Conservation (phyloP, 2,888 invertebrate species). For the Taenaris catops region DNA sequence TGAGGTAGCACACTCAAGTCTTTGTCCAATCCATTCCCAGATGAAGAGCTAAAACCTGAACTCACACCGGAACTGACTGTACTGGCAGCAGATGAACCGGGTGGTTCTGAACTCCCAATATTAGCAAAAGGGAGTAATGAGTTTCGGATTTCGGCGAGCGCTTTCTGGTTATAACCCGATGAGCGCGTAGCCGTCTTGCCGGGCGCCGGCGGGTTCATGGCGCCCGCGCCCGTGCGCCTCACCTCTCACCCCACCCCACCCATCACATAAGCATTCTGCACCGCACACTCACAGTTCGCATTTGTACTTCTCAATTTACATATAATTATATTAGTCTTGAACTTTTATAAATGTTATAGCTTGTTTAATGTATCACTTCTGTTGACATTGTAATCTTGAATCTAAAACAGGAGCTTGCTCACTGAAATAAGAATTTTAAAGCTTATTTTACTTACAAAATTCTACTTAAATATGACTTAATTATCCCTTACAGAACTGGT, state of each 20-base stretch:
- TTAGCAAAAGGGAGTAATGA: slow-evolving; percentile 90
- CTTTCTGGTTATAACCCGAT: slow-evolving; percentile 92
- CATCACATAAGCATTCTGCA: slow-evolving; percentile 61
- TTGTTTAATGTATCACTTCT: slow-evolving; percentile 17
- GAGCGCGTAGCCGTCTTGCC: slow-evolving; percentile 84
- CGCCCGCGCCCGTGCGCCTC: slow-evolving; percentile 77
- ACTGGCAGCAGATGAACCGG: slow-evolving; percentile 87
- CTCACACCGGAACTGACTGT: slow-evolving; percentile 82
- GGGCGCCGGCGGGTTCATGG: slow-evolving; percentile 83
- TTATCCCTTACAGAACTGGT: too few species aligned
- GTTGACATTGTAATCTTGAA: slow-evolving; percentile 21
- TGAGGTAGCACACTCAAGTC: slow-evolving; percentile 83
- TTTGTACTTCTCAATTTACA: slow-evolving; percentile 26
- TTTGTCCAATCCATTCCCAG: slow-evolving; percentile 81
- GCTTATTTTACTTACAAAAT: too few species aligned
- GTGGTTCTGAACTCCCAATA: slow-evolving; percentile 79
- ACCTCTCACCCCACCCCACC: slow-evolving; percentile 76
- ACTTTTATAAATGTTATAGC: slow-evolving; percentile 15
- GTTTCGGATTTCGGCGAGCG: slow-evolving; percentile 92
- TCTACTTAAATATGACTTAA: too few species aligned
- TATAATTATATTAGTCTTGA: slow-evolving; percentile 12
- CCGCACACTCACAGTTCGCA: slow-evolving; percentile 47
- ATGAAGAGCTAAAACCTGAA: slow-evolving; percentile 81
- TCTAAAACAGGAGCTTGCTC: slow-evolving; percentile 3
- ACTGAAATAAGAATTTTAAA: slow-evolving; percentile 25